Conservation (phyloP, 2,113 vertebrate genomes). For the Catharus fuscescens region DNA sequence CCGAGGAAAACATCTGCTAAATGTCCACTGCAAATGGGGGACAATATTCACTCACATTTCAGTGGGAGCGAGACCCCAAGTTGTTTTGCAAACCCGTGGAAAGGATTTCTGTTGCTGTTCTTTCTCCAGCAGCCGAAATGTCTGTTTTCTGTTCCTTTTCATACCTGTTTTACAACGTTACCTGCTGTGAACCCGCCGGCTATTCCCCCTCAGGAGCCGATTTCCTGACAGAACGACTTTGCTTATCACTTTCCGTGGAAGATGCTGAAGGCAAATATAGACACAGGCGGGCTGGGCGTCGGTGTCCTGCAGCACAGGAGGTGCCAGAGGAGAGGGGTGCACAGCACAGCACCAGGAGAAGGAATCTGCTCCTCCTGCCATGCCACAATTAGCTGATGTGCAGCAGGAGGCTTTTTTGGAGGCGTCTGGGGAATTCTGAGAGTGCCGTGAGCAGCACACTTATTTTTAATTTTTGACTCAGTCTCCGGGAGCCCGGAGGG, state of each 20-base stretch:
- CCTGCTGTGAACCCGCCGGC: background rate
- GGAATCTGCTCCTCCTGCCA: background rate
- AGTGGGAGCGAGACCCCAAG: background rate
- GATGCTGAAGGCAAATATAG: background rate
- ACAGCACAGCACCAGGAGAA: background rate
- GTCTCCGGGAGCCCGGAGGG: background rate
- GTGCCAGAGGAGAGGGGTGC: accelerated
- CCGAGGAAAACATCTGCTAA: background rate
- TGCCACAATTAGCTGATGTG: background rate
- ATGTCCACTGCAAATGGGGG: background rate
- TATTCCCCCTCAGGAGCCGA: background rate
- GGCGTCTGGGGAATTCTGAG: background rate
- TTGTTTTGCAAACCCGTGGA: background rate
- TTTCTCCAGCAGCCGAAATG: background rate
- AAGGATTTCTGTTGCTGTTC: background rate
- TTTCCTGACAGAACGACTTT: background rate
- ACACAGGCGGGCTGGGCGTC: accelerated
- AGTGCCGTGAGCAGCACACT: background rate
- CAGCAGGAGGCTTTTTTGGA: background rate
- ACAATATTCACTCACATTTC: background rate
- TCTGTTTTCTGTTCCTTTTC: background rate
- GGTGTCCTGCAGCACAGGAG: background rate
- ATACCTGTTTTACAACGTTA: background rate
- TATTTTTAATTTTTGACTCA: background rate
- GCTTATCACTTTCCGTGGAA: background rate